phyloP scores from a whole-genome alignment of 1,140 invertebrate genomes.

The Batillaria attramentaria region DNA sequence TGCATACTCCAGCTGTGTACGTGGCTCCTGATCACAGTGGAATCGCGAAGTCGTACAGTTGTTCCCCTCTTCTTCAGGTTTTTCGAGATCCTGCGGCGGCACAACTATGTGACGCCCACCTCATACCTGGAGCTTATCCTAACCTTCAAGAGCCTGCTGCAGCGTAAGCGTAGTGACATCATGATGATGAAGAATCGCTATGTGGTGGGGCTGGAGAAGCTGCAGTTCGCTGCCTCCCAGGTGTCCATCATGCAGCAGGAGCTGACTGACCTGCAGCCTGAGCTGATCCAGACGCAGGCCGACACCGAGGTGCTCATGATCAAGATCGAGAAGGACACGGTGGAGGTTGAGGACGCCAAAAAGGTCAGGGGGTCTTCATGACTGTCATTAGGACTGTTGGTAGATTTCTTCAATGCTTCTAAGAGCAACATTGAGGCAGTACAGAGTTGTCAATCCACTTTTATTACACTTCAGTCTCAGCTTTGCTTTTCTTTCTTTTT shows the following conservation, averaged over 20 bases:
- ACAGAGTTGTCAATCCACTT: not conserved
- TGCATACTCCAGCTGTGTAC: too few relatives aligned
- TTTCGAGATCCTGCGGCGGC: slow-evolving; percentile 77
- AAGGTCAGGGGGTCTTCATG: slow-evolving; percentile 76
- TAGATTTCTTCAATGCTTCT: not conserved
- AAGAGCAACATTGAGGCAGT: not conserved
- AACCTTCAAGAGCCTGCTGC: slow-evolving; percentile 70
- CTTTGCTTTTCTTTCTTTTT: not conserved
- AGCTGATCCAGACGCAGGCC: slow-evolving; percentile 90
- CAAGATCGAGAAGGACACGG: slow-evolving; percentile 95
- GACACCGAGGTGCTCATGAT: slow-evolving; percentile 80
- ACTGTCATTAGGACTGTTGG: not conserved
- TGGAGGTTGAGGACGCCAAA: slow-evolving; percentile 93
- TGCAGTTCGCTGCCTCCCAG: slow-evolving; percentile 76
- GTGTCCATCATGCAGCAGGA: slow-evolving; percentile 80
- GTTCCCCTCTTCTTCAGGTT: slow-evolving; percentile 78
- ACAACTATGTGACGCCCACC: slow-evolving; percentile 73
- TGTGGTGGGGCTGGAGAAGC: slow-evolving; percentile 73
- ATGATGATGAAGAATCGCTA: slow-evolving; percentile 79
- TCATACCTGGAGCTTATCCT: slow-evolving; percentile 72
- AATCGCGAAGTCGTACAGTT: too few relatives aligned
- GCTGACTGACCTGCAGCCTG: slow-evolving; percentile 88
- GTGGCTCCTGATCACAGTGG: too few relatives aligned
- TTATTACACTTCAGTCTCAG: not conserved
- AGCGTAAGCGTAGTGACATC: slow-evolving; percentile 77